Percentiles rank a stretch among this genome's conserved stretches.
Evolutionary conservation across 35 echinoderm and acorn worm genomes (phyloP).

Genomic region (Hemicentrotus pulcherrimus): DNA sequence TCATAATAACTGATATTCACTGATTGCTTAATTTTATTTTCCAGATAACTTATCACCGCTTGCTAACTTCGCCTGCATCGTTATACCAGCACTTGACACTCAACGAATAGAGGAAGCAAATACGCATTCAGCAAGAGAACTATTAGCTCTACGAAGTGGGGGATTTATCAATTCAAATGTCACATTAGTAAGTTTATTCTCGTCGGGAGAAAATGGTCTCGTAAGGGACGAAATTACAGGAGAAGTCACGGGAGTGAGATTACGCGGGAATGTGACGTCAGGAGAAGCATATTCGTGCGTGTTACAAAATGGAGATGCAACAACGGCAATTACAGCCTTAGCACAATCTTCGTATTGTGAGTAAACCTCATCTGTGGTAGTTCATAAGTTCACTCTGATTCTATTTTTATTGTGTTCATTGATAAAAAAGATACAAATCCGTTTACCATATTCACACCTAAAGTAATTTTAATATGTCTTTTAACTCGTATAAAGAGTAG

Average conservation of each 20-base stretch:
- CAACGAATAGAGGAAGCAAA: neutral
- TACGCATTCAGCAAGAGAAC: neutral
- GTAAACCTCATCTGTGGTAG: neutral
- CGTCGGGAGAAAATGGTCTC: neutral
- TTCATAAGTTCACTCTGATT: too few relatives aligned
- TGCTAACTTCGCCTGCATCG: conserved; percentile 19
- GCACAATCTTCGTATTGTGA: neutral
- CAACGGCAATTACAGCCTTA: neutral
- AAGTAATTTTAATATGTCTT: too few relatives aligned
- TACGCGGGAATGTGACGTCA: conserved; percentile 13
- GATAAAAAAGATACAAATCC: too few relatives aligned
- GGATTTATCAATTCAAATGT: neutral
- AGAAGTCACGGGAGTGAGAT: neutral
- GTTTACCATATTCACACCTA: too few relatives aligned
- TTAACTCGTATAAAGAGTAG: too few relatives aligned
- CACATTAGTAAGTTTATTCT: neutral
- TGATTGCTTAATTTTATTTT: neutral
- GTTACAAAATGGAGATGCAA: neutral
- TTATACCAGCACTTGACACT: neutral
- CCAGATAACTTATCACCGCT: neutral
- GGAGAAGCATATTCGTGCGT: conserved; percentile 14
- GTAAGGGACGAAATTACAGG: neutral
- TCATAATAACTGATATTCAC: too few relatives aligned
- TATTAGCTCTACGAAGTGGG: neutral
- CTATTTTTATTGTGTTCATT: too few relatives aligned